Evolutionary conservation across 2,888 invertebrate genomes (phyloP).

Genomic region (Mythimna albipuncta): DNA sequence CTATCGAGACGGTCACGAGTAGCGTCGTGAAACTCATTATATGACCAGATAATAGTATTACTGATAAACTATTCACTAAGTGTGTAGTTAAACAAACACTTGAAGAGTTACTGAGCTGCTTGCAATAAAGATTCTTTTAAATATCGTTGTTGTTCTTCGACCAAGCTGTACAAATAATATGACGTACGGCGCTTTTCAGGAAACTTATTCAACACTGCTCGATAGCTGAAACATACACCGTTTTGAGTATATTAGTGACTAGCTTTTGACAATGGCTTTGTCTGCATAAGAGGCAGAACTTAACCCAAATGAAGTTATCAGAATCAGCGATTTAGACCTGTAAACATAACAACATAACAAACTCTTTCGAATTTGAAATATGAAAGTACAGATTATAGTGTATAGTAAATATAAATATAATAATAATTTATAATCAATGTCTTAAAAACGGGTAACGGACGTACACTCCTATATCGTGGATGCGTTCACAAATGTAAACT

Average conservation of each 20-base stretch:
- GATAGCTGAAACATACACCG: slow-evolving; percentile 57
- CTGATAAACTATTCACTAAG: slow-evolving; percentile 47
- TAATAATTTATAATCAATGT: too few species aligned
- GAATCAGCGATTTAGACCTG: not conserved
- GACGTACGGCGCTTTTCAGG: slow-evolving; percentile 71
- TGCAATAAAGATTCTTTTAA: slow-evolving; percentile 75
- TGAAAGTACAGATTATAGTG: too few species aligned
- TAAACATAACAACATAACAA: not conserved
- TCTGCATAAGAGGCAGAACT: too few species aligned
- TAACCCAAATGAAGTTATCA: too few species aligned
- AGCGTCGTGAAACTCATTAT: slow-evolving; percentile 74
- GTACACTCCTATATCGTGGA: too few species aligned
- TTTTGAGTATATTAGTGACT: not conserved
- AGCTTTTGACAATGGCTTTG: not conserved
- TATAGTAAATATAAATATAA: too few species aligned
- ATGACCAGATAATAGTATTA: slow-evolving; percentile 56
- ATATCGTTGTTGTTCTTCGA: slow-evolving; percentile 76
- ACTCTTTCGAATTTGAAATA: not conserved
- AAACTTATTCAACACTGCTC: slow-evolving; percentile 46
- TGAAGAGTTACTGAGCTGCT: slow-evolving; percentile 73
- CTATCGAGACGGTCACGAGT: slow-evolving; percentile 66
- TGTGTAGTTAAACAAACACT: slow-evolving; percentile 65
- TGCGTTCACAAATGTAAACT: too few species aligned
- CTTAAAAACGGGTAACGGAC: too few species aligned
- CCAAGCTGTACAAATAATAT: slow-evolving; percentile 82